Conservation (phyloP, 2,888 invertebrate species). For the Stenodera caucasica region DNA sequence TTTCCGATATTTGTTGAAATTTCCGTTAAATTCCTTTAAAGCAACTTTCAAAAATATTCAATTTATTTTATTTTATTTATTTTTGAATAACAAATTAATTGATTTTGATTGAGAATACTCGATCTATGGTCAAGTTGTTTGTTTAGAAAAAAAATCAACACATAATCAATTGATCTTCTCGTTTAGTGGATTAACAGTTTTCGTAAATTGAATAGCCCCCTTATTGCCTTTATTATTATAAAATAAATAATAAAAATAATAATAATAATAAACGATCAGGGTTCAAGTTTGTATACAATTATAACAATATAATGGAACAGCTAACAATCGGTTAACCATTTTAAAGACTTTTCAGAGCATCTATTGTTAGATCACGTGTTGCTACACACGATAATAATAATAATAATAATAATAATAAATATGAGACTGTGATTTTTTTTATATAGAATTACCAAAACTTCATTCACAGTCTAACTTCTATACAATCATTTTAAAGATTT, state of each 20-base stretch:
- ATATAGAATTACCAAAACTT: no score
- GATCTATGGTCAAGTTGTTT: neutral
- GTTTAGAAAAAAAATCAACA: neutral
- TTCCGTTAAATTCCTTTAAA: neutral
- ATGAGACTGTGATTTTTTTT: neutral
- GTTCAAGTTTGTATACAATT: constrained; percentile 43
- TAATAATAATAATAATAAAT: neutral
- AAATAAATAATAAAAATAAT: no score
- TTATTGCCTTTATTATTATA: neutral
- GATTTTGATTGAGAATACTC: neutral
- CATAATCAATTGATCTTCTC: constrained; percentile 1
- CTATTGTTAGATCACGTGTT: constrained; percentile 45
- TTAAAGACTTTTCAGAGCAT: constrained; percentile 37
- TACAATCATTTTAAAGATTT: neutral
- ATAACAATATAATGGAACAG: constrained; percentile 44
- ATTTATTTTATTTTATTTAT: neutral
- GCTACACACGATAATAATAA: neutral
- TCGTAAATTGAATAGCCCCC: neutral
- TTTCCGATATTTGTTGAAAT: neutral
- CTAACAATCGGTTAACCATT: constrained; percentile 47
- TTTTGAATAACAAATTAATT: neutral
- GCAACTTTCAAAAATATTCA: neutral
- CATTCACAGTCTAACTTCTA: neutral
- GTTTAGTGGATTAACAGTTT: neutral
- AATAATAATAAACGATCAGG: constrained; percentile 7